A percentile compares a stretch with the other conserved stretches of the same genome.
Evolutionary conservation across 2,888 invertebrate genomes (phyloP).

Genomic region (Tiliacea aurago): DNA sequence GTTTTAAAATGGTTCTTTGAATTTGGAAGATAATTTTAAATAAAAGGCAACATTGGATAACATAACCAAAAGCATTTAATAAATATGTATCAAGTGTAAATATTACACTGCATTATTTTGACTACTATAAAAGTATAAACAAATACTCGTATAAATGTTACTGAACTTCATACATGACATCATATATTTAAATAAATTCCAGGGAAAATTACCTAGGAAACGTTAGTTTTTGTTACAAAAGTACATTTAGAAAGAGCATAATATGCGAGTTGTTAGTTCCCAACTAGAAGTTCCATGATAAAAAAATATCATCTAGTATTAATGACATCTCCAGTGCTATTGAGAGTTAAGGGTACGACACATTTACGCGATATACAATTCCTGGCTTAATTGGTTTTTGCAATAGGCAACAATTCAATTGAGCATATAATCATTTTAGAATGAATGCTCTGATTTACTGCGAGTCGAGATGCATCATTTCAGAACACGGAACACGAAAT

Average conservation of each 20-base stretch:
- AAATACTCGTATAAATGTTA: constrained; percentile 14
- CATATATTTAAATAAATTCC: constrained; percentile 46
- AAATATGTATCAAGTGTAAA: background rate
- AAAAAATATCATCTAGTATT: constrained; percentile 67
- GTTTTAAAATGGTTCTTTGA: background rate
- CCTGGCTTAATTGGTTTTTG: background rate
- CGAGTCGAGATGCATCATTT: constrained; percentile 33
- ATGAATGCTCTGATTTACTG: constrained; percentile 31
- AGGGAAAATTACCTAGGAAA: constrained; percentile 46
- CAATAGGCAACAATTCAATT: constrained; percentile 14
- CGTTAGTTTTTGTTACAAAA: constrained; percentile 49
- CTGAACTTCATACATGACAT: constrained; percentile 33
- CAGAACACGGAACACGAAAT: constrained; percentile 43
- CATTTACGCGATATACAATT: constrained; percentile 15
- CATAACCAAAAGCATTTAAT: background rate
- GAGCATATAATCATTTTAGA: constrained; percentile 1
- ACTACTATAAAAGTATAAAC: constrained; percentile 21
- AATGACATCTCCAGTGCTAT: constrained; percentile 62
- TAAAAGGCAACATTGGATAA: background rate
- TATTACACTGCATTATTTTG: constrained; percentile 10
- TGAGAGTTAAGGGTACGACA: constrained; percentile 27
- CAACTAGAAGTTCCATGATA: constrained; percentile 47
- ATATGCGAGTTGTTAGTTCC: constrained; percentile 56
- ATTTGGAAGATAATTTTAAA: background rate
- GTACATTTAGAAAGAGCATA: constrained; percentile 51